A percentile compares a stretch with the other conserved stretches of the same genome.
Conservation (phyloP, 2,888 invertebrate genomes). For the Tenthredo livida region DNA sequence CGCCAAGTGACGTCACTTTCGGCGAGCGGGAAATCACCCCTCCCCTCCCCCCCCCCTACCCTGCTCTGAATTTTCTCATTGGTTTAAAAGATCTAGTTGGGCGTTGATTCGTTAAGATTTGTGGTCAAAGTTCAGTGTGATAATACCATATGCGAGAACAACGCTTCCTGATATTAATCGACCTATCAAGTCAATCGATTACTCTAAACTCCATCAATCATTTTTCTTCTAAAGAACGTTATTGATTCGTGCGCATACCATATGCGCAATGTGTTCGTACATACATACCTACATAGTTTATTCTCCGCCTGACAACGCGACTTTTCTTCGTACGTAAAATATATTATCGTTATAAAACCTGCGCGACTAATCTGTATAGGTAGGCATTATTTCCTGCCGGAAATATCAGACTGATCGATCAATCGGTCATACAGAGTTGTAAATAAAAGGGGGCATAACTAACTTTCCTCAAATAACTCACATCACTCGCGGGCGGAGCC, state of each 20-base stretch:
- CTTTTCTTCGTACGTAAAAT: conserved; percentile 9
- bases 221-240: background rate
- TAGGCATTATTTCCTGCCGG: background rate
- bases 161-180: background rate
- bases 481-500: conserved; percentile 31
- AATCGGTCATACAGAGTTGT: background rate
- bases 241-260: conserved; percentile 48
- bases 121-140: background rate
- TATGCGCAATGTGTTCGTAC: conserved; percentile 28
- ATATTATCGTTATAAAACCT: conserved; percentile 15
- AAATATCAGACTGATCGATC: conserved; percentile 22
- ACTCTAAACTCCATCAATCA: conserved; percentile 14
- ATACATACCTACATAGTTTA: background rate
- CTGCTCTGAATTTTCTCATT: background rate
- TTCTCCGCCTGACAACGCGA: conserved; percentile 43
- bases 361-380: background rate
- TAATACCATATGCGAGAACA: background rate
- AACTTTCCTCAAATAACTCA: background rate
- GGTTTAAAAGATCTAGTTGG: background rate
- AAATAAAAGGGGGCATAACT: background rate
- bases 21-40: background rate
- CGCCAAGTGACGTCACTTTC: background rate
- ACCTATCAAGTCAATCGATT: conserved; percentile 12
- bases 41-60: too few relatives aligned
- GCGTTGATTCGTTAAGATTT: background rate